These are phyloP conservation scores for Drosophila diplacantha DNA, from an alignment of 2,888 invertebrate genomes.

Conservation along the genomic window DNA sequence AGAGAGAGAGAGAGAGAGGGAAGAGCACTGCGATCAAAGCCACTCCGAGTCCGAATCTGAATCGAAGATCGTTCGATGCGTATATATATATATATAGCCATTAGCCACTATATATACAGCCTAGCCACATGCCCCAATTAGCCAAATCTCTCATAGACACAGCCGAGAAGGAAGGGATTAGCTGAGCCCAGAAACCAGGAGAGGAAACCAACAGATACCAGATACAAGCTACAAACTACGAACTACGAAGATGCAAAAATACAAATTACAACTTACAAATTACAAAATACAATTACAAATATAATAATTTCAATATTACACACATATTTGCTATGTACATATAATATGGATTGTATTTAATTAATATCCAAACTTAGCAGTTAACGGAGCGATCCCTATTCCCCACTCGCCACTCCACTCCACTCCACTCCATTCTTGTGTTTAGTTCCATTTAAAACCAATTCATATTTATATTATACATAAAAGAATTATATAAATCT, in stretches of 20 bases:
- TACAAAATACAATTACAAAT: neutral
- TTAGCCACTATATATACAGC: constrained; percentile 12
- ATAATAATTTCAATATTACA: constrained; percentile 11
- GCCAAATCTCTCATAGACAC: constrained; percentile 32
- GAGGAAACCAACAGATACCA: constrained; percentile 13
- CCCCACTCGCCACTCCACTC: constrained; percentile 5
- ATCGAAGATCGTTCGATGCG: constrained; percentile 14
- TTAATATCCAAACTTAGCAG: constrained; percentile 30
- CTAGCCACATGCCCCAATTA: constrained; percentile 29
- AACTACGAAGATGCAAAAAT: too few species aligned
- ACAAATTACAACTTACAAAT: constrained; percentile 1
- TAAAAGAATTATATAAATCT: constrained; percentile 39
- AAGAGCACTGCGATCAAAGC: constrained; percentile 29
- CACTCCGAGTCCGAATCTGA: constrained; percentile 26
- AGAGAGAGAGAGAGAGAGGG: neutral
- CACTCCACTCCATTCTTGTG: constrained; percentile 26
- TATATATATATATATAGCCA: neutral
- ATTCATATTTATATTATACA: constrained; percentile 41
- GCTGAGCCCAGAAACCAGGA: constrained; percentile 2
- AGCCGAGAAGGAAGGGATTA: constrained; percentile 2
- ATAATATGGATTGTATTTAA: constrained; percentile 38
- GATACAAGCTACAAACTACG: constrained; percentile 13
- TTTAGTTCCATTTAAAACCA: constrained; percentile 40
- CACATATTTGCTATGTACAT: constrained; percentile 33
- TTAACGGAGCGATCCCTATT: constrained; percentile 17